Conservation (phyloP, 2,113 vertebrate genomes). For the Pluvianellus socialis region DNA sequence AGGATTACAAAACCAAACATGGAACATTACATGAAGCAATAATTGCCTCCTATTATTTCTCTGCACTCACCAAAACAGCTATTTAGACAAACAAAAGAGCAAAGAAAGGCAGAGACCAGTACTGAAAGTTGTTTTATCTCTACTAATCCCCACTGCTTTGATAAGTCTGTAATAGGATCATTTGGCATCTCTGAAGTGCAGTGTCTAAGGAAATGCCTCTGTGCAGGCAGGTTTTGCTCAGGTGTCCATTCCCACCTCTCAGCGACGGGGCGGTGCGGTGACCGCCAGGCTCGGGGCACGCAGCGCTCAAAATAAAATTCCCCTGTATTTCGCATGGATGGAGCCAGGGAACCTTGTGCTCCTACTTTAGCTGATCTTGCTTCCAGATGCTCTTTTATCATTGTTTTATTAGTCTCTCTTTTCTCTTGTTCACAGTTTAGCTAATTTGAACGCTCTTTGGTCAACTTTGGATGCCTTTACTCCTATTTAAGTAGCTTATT, state of each 20-base stretch:
- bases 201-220: neutral
- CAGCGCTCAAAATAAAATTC: neutral
- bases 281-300: neutral
- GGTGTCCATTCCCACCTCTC: neutral
- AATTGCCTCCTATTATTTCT: constrained; percentile 82
- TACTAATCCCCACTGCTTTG: constrained; percentile 73
- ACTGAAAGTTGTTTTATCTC: constrained; percentile 63
- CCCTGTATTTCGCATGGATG: neutral
- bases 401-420: neutral
- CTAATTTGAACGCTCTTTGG: neutral
- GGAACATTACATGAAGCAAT: constrained; percentile 78
- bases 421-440: neutral
- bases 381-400: neutral
- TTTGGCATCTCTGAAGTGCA: constrained; percentile 49
- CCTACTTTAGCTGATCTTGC: neutral
- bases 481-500: neutral
- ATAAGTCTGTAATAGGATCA: constrained; percentile 74
- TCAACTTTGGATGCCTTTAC: neutral
- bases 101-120: constrained; percentile 66
- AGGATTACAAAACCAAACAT: constrained; percentile 83
- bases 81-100: constrained; percentile 78
- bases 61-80: constrained; percentile 78
- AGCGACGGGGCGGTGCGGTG: accelerated
- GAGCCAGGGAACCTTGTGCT: neutral
- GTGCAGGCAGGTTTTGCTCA: constrained; percentile 18